phyloP scores from a whole-genome alignment of 2,888 invertebrate genomes.

The Diplazon laetatorius region DNA sequence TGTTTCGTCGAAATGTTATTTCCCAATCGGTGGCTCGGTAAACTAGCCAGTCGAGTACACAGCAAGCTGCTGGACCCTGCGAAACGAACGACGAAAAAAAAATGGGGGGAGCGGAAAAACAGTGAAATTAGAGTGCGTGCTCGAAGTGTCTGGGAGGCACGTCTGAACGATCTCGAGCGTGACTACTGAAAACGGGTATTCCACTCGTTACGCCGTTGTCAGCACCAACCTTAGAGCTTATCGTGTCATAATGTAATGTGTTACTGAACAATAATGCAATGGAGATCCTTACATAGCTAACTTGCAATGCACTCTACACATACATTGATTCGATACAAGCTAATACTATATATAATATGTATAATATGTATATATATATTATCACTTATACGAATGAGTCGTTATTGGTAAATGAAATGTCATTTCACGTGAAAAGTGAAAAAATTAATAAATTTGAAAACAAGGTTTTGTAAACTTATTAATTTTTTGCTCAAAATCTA shows the following conservation, averaged over 20 bases:
- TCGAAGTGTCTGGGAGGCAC: slow-evolving; percentile 23
- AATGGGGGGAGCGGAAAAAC: too few species aligned
- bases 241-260: slow-evolving; percentile 36
- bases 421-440: not conserved
- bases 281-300: not conserved
- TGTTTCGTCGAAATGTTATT: not conserved
- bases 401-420: not conserved
- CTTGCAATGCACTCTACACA: not conserved
- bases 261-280: not conserved
- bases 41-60: slow-evolving; percentile 45
- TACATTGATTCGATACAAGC: not conserved
- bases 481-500: not conserved
- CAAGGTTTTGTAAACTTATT: too few species aligned
- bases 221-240: slow-evolving; percentile 23
- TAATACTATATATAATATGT: too few species aligned
- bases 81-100: slow-evolving; percentile 43
- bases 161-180: slow-evolving; percentile 56
- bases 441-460: too few species aligned
- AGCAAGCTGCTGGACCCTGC: slow-evolving; percentile 10
- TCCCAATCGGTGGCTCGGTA: slow-evolving; percentile 16
- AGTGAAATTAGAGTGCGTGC: slow-evolving; percentile 48
- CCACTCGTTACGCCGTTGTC: slow-evolving; percentile 24
- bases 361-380: not conserved
- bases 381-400: not conserved
- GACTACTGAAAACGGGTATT: slow-evolving; percentile 53